phyloP scores from a whole-genome alignment of 30 jellyfish, hydroid and myxozoan species.

The Morbakka virulenta region DNA sequence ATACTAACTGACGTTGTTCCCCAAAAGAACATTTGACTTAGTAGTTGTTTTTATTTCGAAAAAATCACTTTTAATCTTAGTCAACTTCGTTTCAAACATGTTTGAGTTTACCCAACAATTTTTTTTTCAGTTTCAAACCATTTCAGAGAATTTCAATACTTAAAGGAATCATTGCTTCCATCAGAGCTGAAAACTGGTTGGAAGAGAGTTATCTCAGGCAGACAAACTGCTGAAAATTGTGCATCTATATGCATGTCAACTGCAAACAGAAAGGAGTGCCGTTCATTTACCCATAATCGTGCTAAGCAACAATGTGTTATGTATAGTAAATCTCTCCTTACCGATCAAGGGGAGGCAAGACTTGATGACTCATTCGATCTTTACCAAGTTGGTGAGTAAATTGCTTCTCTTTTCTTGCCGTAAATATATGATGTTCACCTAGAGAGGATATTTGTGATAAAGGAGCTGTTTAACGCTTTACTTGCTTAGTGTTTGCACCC shows the following conservation, averaged over 20 bases:
- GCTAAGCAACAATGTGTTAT: slow-evolving; percentile 39
- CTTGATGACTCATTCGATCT: slow-evolving; percentile 45
- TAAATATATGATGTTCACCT: background rate
- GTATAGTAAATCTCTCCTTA: slow-evolving; percentile 52
- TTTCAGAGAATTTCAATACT: slow-evolving; percentile 61
- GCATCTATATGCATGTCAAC: slow-evolving; percentile 47
- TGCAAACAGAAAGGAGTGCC: slow-evolving; percentile 41
- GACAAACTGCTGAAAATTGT: slow-evolving; percentile 18
- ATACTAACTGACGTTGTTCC: too few species aligned
- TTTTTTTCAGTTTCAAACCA: slow-evolving; percentile 37
- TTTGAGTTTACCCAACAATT: too few species aligned
- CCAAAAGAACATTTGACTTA: too few species aligned
- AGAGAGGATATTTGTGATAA: too few species aligned
- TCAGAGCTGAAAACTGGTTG: slow-evolving; percentile 29
- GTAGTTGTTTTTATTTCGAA: too few species aligned
- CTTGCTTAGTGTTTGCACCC: too few species aligned
- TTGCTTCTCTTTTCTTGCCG: background rate
- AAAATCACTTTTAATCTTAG: too few species aligned
- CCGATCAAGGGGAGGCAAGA: slow-evolving; percentile 38
- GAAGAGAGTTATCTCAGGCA: slow-evolving; percentile 4
- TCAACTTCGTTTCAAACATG: too few species aligned
- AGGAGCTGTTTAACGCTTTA: too few species aligned
- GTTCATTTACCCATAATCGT: slow-evolving; percentile 59
- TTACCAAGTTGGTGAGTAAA: slow-evolving; percentile 62
- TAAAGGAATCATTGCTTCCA: slow-evolving; percentile 65